These are phyloP conservation scores for Coracias cyanogaster DNA, from an alignment of 2,797 vertebrate genomes.

Conservation along the genomic window DNA sequence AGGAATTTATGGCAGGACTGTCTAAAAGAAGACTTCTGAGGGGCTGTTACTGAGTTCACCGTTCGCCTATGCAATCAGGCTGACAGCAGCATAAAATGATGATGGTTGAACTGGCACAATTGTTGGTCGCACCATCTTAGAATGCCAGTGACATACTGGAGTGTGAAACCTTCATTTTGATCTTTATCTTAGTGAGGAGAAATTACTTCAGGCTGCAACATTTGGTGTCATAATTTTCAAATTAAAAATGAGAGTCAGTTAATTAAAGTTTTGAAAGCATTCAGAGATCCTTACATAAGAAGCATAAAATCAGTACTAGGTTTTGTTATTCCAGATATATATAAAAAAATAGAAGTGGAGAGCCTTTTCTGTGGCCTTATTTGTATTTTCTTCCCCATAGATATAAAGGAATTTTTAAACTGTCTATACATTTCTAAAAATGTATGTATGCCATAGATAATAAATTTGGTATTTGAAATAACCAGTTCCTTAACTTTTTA, in stretches of 20 bases:
- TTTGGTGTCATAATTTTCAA: neutral
- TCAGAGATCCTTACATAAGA: neutral
- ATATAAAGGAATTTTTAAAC: neutral
- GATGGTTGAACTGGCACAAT: no score
- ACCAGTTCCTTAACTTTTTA: constrained; percentile 62
- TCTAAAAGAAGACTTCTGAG: no score
- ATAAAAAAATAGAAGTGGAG: neutral
- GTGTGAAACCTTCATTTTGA: neutral
- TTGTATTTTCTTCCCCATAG: neutral
- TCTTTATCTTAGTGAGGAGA: neutral
- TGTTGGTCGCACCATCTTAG: neutral
- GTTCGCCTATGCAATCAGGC: no score
- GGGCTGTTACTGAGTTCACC: no score
- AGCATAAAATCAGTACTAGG: neutral
- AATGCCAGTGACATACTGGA: neutral
- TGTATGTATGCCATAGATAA: neutral
- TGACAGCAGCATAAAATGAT: no score
- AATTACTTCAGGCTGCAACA: neutral
- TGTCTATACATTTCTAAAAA: neutral
- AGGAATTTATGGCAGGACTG: no score
- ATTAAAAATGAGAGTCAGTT: neutral
- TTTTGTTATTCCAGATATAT: neutral
- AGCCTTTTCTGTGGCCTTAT: neutral
- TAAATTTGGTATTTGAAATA: neutral
- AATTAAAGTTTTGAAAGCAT: neutral